Conservation (phyloP, 2,888 invertebrate genomes). For the Lasioglossum malachurum region DNA sequence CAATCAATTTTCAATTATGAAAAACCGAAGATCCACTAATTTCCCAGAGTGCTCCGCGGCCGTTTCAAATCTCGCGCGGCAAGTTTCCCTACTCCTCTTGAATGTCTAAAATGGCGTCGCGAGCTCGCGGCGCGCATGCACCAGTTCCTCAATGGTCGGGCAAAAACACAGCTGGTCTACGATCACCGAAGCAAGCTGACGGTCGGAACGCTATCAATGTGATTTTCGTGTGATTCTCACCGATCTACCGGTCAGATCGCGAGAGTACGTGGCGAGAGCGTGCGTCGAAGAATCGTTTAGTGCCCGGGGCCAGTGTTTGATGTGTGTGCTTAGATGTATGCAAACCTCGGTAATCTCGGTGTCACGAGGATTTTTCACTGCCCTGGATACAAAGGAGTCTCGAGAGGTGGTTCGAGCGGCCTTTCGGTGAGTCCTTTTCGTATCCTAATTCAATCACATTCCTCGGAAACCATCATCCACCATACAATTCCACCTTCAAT, state of each 20-base stretch:
- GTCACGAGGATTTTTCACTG: slow-evolving; percentile 75
- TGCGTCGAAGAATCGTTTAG: slow-evolving; percentile 47
- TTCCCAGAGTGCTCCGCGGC: background rate
- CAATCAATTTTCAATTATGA: background rate
- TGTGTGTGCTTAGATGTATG: slow-evolving; percentile 63
- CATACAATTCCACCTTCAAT: background rate
- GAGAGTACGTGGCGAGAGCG: slow-evolving; percentile 45
- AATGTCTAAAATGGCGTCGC: slow-evolving; percentile 42
- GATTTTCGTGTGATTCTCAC: slow-evolving; percentile 71
- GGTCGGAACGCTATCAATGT: slow-evolving; percentile 73
- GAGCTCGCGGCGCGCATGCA: slow-evolving; percentile 68
- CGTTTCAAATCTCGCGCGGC: slow-evolving; percentile 52
- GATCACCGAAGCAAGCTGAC: slow-evolving; percentile 78
- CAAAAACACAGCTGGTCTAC: slow-evolving; percentile 80
- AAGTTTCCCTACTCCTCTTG: slow-evolving; percentile 30
- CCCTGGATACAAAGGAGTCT: slow-evolving; percentile 76
- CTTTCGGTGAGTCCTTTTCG: slow-evolving; percentile 70
- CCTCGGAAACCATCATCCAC: background rate
- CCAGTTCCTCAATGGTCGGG: slow-evolving; percentile 70
- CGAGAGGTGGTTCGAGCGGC: slow-evolving; percentile 68
- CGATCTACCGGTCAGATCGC: slow-evolving; percentile 69
- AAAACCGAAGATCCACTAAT: background rate
- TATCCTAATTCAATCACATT: slow-evolving; percentile 5
- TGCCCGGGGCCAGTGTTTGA: slow-evolving; percentile 34
- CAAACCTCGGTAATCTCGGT: slow-evolving; percentile 63